Percentiles rank a stretch among this genome's conserved stretches.
phyloP scores from a whole-genome alignment of 2,797 vertebrate species.

The Hippopotamyrus pictus region DNA sequence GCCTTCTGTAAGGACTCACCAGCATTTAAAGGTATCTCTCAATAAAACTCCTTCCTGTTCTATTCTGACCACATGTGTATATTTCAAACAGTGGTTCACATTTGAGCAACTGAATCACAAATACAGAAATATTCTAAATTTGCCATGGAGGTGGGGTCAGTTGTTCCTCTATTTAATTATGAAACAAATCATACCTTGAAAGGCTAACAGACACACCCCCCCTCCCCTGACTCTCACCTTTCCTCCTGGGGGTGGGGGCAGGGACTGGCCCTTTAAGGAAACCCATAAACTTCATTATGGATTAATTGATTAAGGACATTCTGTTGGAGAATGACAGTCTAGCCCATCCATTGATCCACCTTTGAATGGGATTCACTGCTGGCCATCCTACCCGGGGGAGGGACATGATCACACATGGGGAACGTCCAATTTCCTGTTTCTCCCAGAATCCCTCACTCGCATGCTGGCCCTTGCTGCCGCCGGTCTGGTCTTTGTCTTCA shows the following conservation, averaged over 20 bases:
- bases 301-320: constrained; percentile 69
- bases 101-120: constrained; percentile 11
- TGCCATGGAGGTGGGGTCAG: not conserved
- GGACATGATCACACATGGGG: constrained; percentile 32
- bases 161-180: constrained; percentile 29
- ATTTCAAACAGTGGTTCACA: not conserved
- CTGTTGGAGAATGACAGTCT: constrained; percentile 60
- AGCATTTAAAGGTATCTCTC: not conserved
- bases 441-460: constrained; percentile 6
- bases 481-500: constrained; percentile 35
- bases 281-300: constrained; percentile 59
- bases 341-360: constrained; percentile 67
- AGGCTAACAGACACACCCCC: constrained; percentile 22
- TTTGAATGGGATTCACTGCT: constrained; percentile 62
- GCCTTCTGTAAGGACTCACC: not conserved
- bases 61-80: constrained; percentile 22
- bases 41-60: not conserved
- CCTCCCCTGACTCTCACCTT: constrained; percentile 27
- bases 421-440: constrained; percentile 54
- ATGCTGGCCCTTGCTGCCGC: constrained; percentile 42
- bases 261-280: constrained; percentile 52
- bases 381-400: constrained; percentile 45
- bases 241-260: not conserved
- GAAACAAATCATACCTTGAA: constrained; percentile 23
- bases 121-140: not conserved